Base-by-base conservation (phyloP, 2,888 invertebrate genomes). In the Nomada fabriciana region DNA sequence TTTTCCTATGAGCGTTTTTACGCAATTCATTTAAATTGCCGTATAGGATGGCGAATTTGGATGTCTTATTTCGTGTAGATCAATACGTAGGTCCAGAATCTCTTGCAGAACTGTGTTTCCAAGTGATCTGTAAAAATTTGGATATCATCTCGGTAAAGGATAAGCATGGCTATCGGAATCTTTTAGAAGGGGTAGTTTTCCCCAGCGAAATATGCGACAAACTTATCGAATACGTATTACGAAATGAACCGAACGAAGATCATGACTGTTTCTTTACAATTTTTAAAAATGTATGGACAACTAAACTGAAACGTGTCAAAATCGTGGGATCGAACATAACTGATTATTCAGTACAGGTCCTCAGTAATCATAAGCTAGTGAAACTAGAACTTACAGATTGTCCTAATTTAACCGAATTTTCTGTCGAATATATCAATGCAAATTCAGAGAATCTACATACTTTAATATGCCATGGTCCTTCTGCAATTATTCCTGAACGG, bases 301-400 rank as follows among this genome's bases (percentile, higher is more conserved):
- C 97, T 15, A 95, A 96, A 74, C 94, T 98, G 64, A 96, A 96
- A 89, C 94, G 95, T 77, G 96, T 98, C 15, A 95, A 95, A 90
- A 94, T 98, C 85, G 95, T 96, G 70, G 96, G 97, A 91, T 96
- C 97, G 36, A 95, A 95, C 55, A 95, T 98, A 61, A 96, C 96
- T 13, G 97, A 97, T 92, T 94, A 95, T 80, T 97, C 97, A 76
- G 94, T 98, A 67, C 95, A 95, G 86, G 95, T 95, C 70, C 94
- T 98, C 20, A 94, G 97, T 93, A 95, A 95, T 68, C 98, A 98
- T 93, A 96, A 96, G 85, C 95, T 98, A 55, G 94, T 95, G 18
- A 96, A 97, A 84, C 94, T 98, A 65, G 97, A 97, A 87, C 94
- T 98, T 84, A 95, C 96, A 76, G 96, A 97, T 89, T 98, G 98